Evolutionary conservation across 1,140 invertebrate species (phyloP), one percentile per base, ranked within the genome.

Genomic region (Calliopsis andreniformis): DNA sequence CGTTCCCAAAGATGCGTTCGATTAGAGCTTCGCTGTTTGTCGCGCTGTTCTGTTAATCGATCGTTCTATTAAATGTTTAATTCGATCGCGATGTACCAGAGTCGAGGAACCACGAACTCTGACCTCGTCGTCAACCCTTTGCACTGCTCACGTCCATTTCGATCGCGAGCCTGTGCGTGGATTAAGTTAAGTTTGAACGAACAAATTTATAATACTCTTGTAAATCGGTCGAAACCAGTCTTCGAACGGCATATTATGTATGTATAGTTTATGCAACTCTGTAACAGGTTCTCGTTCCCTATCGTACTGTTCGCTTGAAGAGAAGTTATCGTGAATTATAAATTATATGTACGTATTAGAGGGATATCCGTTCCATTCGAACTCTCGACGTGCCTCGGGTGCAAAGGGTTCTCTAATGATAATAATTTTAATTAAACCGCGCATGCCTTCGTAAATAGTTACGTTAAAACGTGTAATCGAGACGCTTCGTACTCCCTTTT

Each of bases 191-290:
- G 42, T 71, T 76, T 35, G 55, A 66, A 69, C 42, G 70, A 70
- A 73, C 68, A 70, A 69, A 75, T 82, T 78, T 76, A 70, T 53
- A 70, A 82, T 43, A 80, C 76, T 56, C 62, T n/a, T 66, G 71
- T 47, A 43, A 75, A n/a, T n/a, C 53, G 63, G 51, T 66, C 67
- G 35, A 49, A 43, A 59, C 32, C n/a, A 8, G n/a, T 70, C 30
- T 53, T 72, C 70, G 59, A 64, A 0, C 28, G 18, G 28, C 14
- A 55, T 53, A 14, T 53, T 55, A 55, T 55, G 28, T 55, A 55
- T 39, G 39, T 59, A 59, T 39, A 59, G 56, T 59, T 39, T 59
- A 59, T 59, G 32, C 10, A 49, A 59, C 35, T 35, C 32, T 23
- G 25, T 42, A 32, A 55, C 32, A 43, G 25, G n/a, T 51, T 71